A percentile compares a stretch with the other conserved stretches of the same genome.
Conservation (phyloP, 2,888 invertebrate species). For the Pollenia labialis region DNA sequence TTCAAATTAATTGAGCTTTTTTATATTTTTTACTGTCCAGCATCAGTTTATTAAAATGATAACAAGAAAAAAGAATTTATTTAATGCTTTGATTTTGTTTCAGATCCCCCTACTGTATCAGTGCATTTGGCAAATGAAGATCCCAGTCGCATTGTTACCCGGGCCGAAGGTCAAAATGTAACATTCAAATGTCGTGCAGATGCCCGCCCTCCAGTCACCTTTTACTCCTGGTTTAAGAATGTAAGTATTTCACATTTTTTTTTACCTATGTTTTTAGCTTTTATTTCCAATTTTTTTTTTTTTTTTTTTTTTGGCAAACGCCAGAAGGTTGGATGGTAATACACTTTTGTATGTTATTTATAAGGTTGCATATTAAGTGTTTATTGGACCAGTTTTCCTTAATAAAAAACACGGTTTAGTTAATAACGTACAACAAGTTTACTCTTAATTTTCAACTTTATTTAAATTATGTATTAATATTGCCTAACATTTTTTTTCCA, state of each 20-base stretch:
- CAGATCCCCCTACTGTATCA: constrained; percentile 92
- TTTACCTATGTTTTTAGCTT: neutral
- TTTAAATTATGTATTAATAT: no score
- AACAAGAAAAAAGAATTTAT: constrained; percentile 6
- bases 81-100: constrained; percentile 73
- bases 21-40: neutral
- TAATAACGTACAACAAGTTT: no score
- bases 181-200: constrained; percentile 91
- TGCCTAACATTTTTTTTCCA: no score
- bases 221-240: constrained; percentile 92
- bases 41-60: constrained; percentile 22
- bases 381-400: no score
- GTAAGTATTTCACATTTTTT: constrained; percentile 85
- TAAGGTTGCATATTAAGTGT: neutral
- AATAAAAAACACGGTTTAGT: no score
- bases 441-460: no score
- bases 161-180: constrained; percentile 90
- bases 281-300: neutral
- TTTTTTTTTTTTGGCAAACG: no score
- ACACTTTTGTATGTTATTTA: neutral
- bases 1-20: constrained; percentile 47
- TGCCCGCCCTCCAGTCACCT: constrained; percentile 90
- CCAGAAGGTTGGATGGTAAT: no score
- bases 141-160: constrained; percentile 86
- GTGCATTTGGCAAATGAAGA: constrained; percentile 88